Evolutionary conservation across 2,888 invertebrate genomes (phyloP).

Genomic region (Taenaris catops): DNA sequence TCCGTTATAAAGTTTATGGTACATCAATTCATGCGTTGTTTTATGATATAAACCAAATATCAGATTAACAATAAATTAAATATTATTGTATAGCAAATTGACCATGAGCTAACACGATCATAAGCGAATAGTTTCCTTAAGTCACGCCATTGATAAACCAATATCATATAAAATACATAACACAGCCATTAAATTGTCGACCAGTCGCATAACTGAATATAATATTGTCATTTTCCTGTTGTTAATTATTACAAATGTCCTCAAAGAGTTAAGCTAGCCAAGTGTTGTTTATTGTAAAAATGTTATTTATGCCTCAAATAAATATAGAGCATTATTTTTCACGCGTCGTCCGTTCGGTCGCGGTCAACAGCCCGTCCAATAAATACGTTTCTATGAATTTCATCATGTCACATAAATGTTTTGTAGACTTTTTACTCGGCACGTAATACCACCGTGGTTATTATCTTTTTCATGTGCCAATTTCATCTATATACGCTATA

Average conservation of each 20-base stretch:
- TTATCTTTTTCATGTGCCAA: conserved; percentile 2
- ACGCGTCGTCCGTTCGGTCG: conserved; percentile 17
- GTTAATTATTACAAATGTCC: conserved; percentile 24
- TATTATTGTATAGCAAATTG: too few species aligned
- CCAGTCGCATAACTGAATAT: conserved; percentile 17
- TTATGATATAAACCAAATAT: too few species aligned
- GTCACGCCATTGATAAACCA: conserved; percentile 7
- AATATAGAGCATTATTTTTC: conserved; percentile 29
- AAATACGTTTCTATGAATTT: conserved; percentile 23
- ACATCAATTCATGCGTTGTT: too few species aligned
- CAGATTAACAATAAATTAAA: too few species aligned
- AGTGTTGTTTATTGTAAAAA: conserved; percentile 26
- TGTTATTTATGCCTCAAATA: conserved; percentile 28
- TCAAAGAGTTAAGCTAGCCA: conserved; percentile 16
- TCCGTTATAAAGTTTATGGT: too few species aligned
- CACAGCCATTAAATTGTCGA: too few species aligned
- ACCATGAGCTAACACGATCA: too few species aligned
- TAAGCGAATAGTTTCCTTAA: conserved; percentile 14
- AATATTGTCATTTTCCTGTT: conserved; percentile 22
- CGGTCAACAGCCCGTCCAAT: conserved; percentile 27
- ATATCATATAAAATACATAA: conserved; percentile 15
- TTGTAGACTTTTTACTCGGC: conserved; percentile 1
- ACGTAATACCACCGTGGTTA: neutral
- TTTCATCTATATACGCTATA: too few species aligned
- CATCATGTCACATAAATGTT: conserved; percentile 4